A percentile compares a stretch with the other conserved stretches of the same genome.
phyloP scores from a whole-genome alignment of 2,797 vertebrate species.

The Sebastes itinus region DNA sequence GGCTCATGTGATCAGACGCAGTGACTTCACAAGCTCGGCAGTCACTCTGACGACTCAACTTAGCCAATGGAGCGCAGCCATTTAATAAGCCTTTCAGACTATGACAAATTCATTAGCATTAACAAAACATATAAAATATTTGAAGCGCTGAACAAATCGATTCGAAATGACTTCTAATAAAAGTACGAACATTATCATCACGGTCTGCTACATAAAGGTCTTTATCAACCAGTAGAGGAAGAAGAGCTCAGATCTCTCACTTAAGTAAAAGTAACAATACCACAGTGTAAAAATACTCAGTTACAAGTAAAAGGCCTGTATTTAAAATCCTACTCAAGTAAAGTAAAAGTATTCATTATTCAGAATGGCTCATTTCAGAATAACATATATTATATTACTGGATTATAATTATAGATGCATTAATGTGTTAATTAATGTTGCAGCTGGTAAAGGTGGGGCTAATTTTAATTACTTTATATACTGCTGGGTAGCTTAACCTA shows the following conservation, averaged over 20 bases:
- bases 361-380: background rate
- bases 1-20: slow-evolving; percentile 45
- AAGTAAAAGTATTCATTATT: background rate
- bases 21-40: slow-evolving; percentile 11
- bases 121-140: background rate
- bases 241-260: background rate
- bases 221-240: background rate
- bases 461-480: background rate
- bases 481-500: too few relatives aligned
- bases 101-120: slow-evolving; percentile 7
- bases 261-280: background rate
- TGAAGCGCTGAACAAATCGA: background rate
- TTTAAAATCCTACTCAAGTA: too few relatives aligned
- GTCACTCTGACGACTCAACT: slow-evolving; percentile 9
- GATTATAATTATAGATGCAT: background rate
- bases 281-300: background rate
- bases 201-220: background rate
- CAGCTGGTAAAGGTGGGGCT: background rate
- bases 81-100: slow-evolving; percentile 5
- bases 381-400: background rate
- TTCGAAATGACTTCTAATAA: background rate
- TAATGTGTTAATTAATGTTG: background rate
- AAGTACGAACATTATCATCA: background rate
- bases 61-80: background rate
- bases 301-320: background rate